Evolutionary conservation across 2,888 invertebrate species (phyloP), one percentile per base, ranked within the genome.

Genomic region (Alviniconcha strummeri): DNA sequence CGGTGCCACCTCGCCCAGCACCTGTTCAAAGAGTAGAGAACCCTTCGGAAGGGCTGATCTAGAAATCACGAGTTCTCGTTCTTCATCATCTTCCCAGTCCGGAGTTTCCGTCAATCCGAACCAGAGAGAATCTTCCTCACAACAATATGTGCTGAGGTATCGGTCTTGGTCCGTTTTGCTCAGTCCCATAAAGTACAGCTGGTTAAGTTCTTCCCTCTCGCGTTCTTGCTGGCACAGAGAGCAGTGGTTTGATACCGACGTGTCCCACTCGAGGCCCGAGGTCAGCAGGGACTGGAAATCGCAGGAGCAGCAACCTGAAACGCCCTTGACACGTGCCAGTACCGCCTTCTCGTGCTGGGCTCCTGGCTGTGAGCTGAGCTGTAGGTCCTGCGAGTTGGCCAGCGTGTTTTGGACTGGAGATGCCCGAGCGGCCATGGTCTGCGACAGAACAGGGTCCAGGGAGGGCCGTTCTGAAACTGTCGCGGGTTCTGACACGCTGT

Each of bases 11-110:
- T 72, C 72, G 9, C 36, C 72, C 4, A 72, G 36, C 36, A 72
- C 72, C 72, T 72, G 72, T 36, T 72, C 72, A 52, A 36, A 72
- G 9, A 72, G 72, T 52, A 19, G 11, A 5, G 72, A 72, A 36
- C 72, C 72, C 17, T 72, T 72, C 36, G 72, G 72, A 36, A 72
- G 72, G 17, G 72, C 72, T 72, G 72, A 72, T 36, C 72, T 72
- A 15, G 72, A 72, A 36, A 72, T 72, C 36, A 72, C 72, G 36
- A 72, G 72, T 52, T 72, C 72, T 9, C 15, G 36, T 8, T 9
- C 52, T 72, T 72, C 72, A 11, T 52, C 8, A 9, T 15, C 64
- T 64, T 15, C 64, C 36, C 36, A 36, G 36, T 36, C 36, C 36
- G 36, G 36, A 36, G 36, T 36, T 36, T 36, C 36, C 36, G 36